These are phyloP conservation scores for Actinernus sp. DNA, from an alignment of 92 coral and sea anemone species.

Conservation along the genomic window DNA sequence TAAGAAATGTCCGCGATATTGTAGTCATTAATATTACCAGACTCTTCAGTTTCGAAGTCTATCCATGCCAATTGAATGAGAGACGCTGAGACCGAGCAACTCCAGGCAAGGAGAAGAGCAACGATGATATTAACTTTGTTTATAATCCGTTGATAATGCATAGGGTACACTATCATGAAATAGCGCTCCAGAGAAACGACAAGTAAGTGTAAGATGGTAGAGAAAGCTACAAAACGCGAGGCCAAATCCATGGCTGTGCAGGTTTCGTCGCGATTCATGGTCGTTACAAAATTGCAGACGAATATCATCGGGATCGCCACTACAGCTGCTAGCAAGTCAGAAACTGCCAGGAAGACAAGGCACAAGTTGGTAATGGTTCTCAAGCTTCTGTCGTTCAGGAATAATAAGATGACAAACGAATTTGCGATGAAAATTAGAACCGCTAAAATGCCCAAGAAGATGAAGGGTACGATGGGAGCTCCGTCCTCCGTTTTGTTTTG, in stretches of 20 bases:
- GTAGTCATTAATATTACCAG: conserved; percentile 3
- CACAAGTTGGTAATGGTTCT: conserved; percentile 70
- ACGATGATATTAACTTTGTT: conserved; percentile 21
- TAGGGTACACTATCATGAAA: conserved; percentile 74
- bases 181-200: conserved; percentile 72
- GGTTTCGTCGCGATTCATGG: not conserved
- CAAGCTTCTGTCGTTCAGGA: conserved; percentile 44
- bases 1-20: conserved; percentile 52
- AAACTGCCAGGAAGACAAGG: conserved; percentile 57
- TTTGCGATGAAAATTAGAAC: conserved; percentile 57
- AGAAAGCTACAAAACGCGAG: conserved; percentile 69
- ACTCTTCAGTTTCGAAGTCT: conserved; percentile 8
- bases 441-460: conserved; percentile 45
- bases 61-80: conserved; percentile 72
- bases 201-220: conserved; percentile 67
- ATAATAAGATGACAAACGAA: conserved; percentile 57
- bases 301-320: conserved; percentile 68
- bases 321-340: conserved; percentile 62
- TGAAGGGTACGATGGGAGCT: conserved; percentile 2
- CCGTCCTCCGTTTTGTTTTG: no score
- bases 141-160: conserved; percentile 59
- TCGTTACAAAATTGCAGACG: conserved; percentile 23
- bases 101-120: conserved; percentile 41
- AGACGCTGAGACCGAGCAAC: conserved; percentile 41
- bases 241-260: conserved; percentile 76